phyloP scores from a whole-genome alignment of 2,113 vertebrate genomes.

The Leptosomus discolor region DNA sequence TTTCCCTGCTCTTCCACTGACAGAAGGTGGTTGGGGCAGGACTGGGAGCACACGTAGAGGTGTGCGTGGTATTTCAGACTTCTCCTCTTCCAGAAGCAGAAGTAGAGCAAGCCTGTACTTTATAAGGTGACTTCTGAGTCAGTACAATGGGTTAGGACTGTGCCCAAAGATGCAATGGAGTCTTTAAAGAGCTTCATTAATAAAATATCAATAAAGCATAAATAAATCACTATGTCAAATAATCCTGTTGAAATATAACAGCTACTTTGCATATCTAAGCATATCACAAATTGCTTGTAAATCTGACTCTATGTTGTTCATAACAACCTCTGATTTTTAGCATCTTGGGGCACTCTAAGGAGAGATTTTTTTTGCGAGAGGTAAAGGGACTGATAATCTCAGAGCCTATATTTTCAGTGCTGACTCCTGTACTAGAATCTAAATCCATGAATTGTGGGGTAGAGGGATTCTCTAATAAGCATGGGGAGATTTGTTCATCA shows the following conservation, averaged over 20 bases:
- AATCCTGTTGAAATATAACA: background rate
- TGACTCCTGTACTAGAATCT: background rate
- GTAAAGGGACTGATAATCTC: background rate
- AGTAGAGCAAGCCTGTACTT: background rate
- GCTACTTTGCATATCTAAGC: background rate
- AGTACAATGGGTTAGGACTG: background rate
- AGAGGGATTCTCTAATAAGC: background rate
- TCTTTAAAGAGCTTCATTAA: background rate
- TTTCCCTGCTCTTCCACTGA: background rate
- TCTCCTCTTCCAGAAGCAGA: background rate
- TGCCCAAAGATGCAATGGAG: background rate
- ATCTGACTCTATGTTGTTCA: background rate
- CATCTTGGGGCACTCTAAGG: background rate
- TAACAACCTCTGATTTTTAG: background rate
- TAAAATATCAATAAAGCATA: constrained; percentile 7
- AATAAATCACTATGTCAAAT: background rate
- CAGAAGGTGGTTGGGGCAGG: background rate
- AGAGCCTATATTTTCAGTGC: background rate
- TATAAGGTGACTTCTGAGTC: background rate
- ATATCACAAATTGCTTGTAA: background rate
- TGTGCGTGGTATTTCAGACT: background rate
- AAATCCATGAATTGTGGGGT: background rate
- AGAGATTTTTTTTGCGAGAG: background rate
- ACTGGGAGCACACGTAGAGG: background rate
- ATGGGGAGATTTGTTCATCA: background rate